Base-by-base conservation (phyloP, 2,113 vertebrate genomes). In the Nibea coibor region DNA sequence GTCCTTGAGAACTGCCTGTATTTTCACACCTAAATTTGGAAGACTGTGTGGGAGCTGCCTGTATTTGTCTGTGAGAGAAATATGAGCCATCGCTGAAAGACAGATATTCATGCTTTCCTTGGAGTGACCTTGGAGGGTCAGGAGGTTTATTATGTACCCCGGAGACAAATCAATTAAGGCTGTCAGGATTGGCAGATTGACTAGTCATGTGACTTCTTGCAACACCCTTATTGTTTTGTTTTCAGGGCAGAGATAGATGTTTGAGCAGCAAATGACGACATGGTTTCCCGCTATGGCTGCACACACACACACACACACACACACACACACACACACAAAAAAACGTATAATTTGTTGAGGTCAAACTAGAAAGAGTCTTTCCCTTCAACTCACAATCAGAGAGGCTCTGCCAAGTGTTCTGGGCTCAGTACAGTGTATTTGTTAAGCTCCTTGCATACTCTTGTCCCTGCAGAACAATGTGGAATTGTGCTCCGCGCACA, bases 391-490 rank as follows among this genome's bases (percentile, higher is more conserved):
- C 75, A 82, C 84, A 85, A 77, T 81, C 42, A 10, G 45, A 62
- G 48, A 70, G 58, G 26, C 53, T 83, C 64, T 86, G 89, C 88
- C 88, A 90, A 91, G 84, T 62, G 71, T 72, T 92, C 82, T 89
- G 85, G 76, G 58, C 75, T 75, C 47, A 39, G 39, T 79, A 43
- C 67, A 65, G 77, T 65, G 63, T 82, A 78, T 91, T 89, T 90
- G 78, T 86, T 84, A 71, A 82, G 75, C 68, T 82, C 84, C 62
- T 75, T 10, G 53, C 72, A 75, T 81, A 39, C 78, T 85, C 73
- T 84, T 77, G 70, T 88, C 62, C n/a, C 72, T 17, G 75, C 31
- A 74, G 88, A 92, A 93, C 86, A 93, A 92, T 90, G 88, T 58
- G 12, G 82, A 86, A 90, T 91, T 91, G 85, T 90, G 62, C 65